phyloP scores from a whole-genome alignment of 2,113 vertebrate genomes.

The Cyphomyrus plagiostoma region DNA sequence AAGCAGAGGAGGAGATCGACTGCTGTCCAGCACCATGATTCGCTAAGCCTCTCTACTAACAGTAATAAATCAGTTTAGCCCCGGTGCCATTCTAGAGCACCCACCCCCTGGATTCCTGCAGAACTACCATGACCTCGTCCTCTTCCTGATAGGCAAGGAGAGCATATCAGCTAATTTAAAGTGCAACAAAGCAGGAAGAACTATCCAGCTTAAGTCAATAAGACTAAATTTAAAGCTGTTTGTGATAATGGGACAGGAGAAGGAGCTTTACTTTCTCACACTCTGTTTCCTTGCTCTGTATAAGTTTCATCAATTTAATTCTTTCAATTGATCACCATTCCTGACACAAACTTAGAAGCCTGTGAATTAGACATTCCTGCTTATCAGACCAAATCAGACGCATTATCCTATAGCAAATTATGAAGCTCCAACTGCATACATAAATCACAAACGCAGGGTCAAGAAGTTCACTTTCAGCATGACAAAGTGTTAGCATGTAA shows the following conservation, averaged over 20 bases:
- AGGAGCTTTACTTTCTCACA: neutral
- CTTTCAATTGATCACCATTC: neutral
- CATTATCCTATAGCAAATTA: neutral
- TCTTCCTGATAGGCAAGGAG: neutral
- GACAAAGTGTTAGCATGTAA: neutral
- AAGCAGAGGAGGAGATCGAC: slow-evolving; percentile 36
- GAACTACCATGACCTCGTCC: slow-evolving; percentile 3
- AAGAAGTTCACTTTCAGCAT: neutral
- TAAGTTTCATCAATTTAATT: neutral
- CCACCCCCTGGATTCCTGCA: slow-evolving; percentile 12
- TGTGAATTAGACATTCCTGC: neutral
- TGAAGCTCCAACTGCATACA: neutral
- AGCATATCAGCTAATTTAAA: neutral
- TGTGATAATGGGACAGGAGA: neutral
- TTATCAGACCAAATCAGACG: neutral
- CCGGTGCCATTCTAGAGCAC: slow-evolving; percentile 10
- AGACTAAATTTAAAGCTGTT: neutral
- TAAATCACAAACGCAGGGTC: neutral
- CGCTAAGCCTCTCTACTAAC: slow-evolving; percentile 25
- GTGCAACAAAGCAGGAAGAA: slow-evolving; percentile 11
- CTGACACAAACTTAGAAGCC: neutral
- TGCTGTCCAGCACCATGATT: slow-evolving; percentile 27
- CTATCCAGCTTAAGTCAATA: neutral
- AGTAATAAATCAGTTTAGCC: slow-evolving; percentile 29
- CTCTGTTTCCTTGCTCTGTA: neutral